Evolutionary conservation across 2,797 vertebrate genomes (phyloP).

Genomic region (Neopelma chrysocephalum): DNA sequence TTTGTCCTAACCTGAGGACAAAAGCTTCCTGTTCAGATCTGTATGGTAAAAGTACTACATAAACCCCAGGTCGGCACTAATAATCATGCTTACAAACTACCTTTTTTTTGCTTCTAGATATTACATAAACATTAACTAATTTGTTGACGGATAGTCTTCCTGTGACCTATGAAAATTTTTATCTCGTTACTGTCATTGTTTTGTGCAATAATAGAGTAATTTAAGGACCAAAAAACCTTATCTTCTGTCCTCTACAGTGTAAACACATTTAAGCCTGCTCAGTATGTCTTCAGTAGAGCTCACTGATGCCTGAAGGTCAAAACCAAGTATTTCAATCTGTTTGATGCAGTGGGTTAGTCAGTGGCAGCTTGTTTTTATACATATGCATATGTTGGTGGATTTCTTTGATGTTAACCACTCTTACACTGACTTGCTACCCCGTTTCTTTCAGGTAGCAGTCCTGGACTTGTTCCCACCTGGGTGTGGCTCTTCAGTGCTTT

Average conservation of each 20-base stretch:
- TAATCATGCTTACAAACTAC: background rate
- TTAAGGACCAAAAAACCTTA: background rate
- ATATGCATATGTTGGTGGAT: background rate
- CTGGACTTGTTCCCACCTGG: constrained; percentile 66
- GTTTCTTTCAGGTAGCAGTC: constrained; percentile 60
- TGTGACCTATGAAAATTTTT: background rate
- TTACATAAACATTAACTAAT: background rate
- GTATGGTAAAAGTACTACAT: background rate
- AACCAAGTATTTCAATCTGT: background rate
- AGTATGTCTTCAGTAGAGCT: background rate
- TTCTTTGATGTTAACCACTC: constrained; percentile 1
- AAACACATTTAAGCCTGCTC: background rate
- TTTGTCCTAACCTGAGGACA: background rate
- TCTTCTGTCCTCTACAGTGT: background rate
- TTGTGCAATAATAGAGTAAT: background rate
- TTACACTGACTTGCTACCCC: background rate
- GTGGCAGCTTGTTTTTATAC: background rate
- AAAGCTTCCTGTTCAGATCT: background rate
- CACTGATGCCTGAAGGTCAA: background rate
- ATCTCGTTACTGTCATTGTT: background rate
- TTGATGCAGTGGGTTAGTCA: background rate
- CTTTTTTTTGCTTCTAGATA: background rate
- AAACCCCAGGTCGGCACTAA: background rate
- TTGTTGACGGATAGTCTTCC: background rate
- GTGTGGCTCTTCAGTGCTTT: constrained; percentile 70